Percentiles rank a stretch among this genome's conserved stretches.
Conservation (phyloP, 2,888 invertebrate species). For the Lampropteryx suffumata region DNA sequence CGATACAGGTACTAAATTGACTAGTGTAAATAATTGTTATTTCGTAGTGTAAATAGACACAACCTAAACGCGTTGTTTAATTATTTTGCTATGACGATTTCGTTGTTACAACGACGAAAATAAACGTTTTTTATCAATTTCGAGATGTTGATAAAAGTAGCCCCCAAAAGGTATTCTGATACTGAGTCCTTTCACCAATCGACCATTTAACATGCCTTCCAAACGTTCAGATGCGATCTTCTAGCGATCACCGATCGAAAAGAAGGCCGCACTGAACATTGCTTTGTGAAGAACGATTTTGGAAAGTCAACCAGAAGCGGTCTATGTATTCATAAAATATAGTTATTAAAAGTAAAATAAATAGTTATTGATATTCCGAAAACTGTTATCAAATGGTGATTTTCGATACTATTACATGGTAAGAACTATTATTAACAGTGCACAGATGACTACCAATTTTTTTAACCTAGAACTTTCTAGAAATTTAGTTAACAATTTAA, state of each 20-base stretch:
- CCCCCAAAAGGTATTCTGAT: too few species aligned
- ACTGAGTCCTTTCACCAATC: too few species aligned
- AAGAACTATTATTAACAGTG: constrained; percentile 28
- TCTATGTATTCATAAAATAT: too few species aligned
- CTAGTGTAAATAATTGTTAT: constrained; percentile 1
- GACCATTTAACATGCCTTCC: too few species aligned
- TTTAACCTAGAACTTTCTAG: constrained; percentile 36
- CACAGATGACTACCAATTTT: constrained; percentile 27
- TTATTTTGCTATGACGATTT: constrained; percentile 9
- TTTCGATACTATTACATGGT: constrained; percentile 5
- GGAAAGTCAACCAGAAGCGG: not conserved
- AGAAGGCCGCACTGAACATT: too few species aligned
- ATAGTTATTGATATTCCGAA: not conserved
- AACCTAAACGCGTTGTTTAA: constrained; percentile 24
- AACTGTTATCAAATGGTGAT: constrained; percentile 8
- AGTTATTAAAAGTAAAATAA: not conserved
- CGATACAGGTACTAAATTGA: constrained; percentile 2
- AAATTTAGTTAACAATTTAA: constrained; percentile 38
- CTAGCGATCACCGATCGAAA: too few species aligned
- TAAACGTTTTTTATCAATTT: not conserved
- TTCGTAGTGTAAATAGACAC: constrained; percentile 18
- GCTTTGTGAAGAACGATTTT: not conserved
- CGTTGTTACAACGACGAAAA: not conserved
- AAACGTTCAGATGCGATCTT: too few species aligned
- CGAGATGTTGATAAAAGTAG: too few species aligned